Conservation (phyloP, 2,113 vertebrate species). For the Phaethon lepturus region DNA sequence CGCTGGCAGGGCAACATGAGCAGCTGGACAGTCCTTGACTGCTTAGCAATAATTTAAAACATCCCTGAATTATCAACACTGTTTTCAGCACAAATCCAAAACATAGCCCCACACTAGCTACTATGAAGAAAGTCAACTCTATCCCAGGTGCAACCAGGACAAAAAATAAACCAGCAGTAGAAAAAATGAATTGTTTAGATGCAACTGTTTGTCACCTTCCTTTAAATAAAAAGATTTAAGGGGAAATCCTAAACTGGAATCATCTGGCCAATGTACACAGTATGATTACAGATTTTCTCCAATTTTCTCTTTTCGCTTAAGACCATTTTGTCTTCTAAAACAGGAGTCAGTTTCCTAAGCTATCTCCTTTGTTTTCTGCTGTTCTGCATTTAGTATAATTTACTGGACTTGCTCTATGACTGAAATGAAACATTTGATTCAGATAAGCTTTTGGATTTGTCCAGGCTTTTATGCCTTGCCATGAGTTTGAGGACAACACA, state of each 20-base stretch:
- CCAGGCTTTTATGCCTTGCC: background rate
- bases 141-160: too few relatives aligned
- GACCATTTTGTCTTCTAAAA: background rate
- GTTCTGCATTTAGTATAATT: background rate
- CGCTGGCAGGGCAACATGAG: too few relatives aligned
- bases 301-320: background rate
- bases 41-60: too few relatives aligned
- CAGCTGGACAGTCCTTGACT: too few relatives aligned
- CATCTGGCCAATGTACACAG: background rate
- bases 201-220: background rate
- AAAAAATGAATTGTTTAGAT: background rate
- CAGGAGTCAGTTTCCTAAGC: background rate
- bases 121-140: too few relatives aligned
- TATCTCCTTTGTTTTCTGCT: background rate
- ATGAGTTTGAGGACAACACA: background rate
- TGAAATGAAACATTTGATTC: background rate
- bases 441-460: background rate
- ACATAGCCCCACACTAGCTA: too few relatives aligned
- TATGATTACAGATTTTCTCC: background rate
- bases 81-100: too few relatives aligned
- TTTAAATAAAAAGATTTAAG: background rate
- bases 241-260: background rate
- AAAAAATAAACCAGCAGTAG: background rate
- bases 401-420: background rate
- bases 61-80: too few relatives aligned